These are phyloP conservation scores for Drosophila serrata DNA, from an alignment of 1,140 invertebrate species.

Conservation along the genomic window DNA sequence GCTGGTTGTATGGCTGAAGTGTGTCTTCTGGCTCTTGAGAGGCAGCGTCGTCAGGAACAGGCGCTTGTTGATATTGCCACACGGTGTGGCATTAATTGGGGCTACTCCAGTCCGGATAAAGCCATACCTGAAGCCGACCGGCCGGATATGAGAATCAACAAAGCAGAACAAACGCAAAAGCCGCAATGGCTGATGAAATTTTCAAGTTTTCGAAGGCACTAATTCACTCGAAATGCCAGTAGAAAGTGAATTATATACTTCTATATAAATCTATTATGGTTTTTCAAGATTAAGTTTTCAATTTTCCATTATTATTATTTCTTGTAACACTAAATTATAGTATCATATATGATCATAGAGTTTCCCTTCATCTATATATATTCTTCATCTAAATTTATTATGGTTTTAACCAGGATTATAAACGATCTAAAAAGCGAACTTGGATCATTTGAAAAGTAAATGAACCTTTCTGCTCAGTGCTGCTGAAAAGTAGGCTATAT, in stretches of 20 bases:
- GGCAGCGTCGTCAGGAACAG: slow-evolving; percentile 66
- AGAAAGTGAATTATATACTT: not conserved
- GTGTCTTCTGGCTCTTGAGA: slow-evolving; percentile 56
- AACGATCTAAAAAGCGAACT: not conserved
- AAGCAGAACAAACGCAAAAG: slow-evolving; percentile 13
- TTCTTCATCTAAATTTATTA: too few relatives aligned
- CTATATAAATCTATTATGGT: too few relatives aligned
- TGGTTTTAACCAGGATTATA: accelerated
- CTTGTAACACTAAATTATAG: too few relatives aligned
- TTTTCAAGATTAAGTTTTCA: too few relatives aligned
- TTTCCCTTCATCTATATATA: too few relatives aligned
- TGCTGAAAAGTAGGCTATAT: not conserved
- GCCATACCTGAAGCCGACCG: slow-evolving; percentile 37
- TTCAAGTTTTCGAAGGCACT: slow-evolving; percentile 9
- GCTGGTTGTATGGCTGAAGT: slow-evolving; percentile 65
- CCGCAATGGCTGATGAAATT: slow-evolving; percentile 3
- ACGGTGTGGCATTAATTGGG: slow-evolving; percentile 56
- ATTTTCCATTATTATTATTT: not conserved
- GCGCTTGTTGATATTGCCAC: slow-evolving; percentile 80
- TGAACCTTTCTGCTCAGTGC: too few relatives aligned
- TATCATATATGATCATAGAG: too few relatives aligned
- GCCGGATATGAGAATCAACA: slow-evolving; percentile 25
- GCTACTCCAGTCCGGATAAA: slow-evolving; percentile 53
- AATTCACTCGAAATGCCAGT: slow-evolving; percentile 3
- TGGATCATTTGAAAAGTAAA: not conserved